phyloP scores from a whole-genome alignment of 2,888 invertebrate genomes.

The Idaea dimidiata region DNA sequence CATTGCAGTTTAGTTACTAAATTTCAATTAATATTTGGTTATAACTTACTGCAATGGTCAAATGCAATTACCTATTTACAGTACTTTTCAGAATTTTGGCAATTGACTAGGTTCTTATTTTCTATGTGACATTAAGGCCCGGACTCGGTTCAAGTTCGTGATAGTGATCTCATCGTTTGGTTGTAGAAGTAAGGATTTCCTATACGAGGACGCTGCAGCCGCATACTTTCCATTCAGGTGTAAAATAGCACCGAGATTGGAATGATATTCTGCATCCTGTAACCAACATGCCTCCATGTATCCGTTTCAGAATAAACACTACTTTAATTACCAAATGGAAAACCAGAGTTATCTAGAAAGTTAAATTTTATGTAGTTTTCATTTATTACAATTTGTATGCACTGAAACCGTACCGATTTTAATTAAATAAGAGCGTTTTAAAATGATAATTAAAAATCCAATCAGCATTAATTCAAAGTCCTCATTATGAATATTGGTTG shows the following conservation, averaged over 20 bases:
- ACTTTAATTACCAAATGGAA: conserved; percentile 20
- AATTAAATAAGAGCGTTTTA: conserved; percentile 5
- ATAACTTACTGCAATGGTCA: conserved; percentile 22
- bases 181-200: conserved; percentile 90
- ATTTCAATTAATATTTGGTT: not conserved
- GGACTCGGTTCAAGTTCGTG: conserved; percentile 88
- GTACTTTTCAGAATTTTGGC: conserved; percentile 58
- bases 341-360: conserved; percentile 8
- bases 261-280: conserved; percentile 93
- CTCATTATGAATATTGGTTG: not conserved
- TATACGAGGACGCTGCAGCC: conserved; percentile 93
- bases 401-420: not conserved
- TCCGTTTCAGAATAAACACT: conserved; percentile 7
- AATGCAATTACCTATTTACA: conserved; percentile 36
- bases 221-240: conserved; percentile 95
- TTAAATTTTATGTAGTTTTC: conserved; percentile 8
- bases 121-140: conserved; percentile 63
- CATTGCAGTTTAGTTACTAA: conserved; percentile 8
- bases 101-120: conserved; percentile 68
- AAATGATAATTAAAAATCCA: not conserved
- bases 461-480: not conserved
- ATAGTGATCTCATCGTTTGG: conserved; percentile 94
- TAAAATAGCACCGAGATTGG: conserved; percentile 96
- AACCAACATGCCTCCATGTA: conserved; percentile 34
- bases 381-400: conserved; percentile 8